phyloP scores from a whole-genome alignment of 35 echinoderm and acorn worm genomes.

The Chiridota heheva region DNA sequence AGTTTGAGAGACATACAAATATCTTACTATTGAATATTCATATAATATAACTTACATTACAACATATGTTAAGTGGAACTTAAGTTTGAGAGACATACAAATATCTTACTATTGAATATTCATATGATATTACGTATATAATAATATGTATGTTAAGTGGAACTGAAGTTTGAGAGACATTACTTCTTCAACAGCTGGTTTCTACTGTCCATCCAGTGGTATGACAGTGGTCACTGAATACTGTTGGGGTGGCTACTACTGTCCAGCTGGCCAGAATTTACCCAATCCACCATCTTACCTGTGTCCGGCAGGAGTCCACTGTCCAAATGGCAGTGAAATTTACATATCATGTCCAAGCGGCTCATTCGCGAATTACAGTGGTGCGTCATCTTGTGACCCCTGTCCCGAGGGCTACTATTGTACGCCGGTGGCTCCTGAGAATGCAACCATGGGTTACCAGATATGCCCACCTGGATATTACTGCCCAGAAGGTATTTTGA shows the following conservation, averaged over 20 bases:
- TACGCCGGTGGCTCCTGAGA: slow-evolving; percentile 62
- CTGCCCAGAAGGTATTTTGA: slow-evolving; percentile 69
- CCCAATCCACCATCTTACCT: slow-evolving; percentile 81
- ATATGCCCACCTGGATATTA: slow-evolving; percentile 84
- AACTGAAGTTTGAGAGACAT: too few relatives aligned
- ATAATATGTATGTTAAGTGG: too few relatives aligned
- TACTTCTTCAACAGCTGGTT: slow-evolving; percentile 61
- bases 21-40: too few relatives aligned
- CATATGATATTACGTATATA: too few relatives aligned
- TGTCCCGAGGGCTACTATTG: slow-evolving; percentile 93
- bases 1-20: too few relatives aligned
- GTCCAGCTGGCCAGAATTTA: slow-evolving; percentile 58
- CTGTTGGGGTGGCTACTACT: slow-evolving; percentile 96
- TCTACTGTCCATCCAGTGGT: slow-evolving; percentile 73
- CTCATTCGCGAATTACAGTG: slow-evolving; percentile 77
- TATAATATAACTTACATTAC: too few relatives aligned
- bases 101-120: too few relatives aligned
- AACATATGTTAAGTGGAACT: too few relatives aligned
- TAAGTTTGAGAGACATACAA: too few relatives aligned
- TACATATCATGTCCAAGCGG: slow-evolving; percentile 79
- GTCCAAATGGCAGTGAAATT: slow-evolving; percentile 89
- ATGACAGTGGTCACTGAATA: slow-evolving; percentile 64
- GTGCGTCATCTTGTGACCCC: slow-evolving; percentile 72
- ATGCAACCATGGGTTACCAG: slow-evolving; percentile 71
- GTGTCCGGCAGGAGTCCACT: slow-evolving; percentile 80